Base-by-base conservation (phyloP, 1,140 invertebrate species). In the Zophobas atratus region DNA sequence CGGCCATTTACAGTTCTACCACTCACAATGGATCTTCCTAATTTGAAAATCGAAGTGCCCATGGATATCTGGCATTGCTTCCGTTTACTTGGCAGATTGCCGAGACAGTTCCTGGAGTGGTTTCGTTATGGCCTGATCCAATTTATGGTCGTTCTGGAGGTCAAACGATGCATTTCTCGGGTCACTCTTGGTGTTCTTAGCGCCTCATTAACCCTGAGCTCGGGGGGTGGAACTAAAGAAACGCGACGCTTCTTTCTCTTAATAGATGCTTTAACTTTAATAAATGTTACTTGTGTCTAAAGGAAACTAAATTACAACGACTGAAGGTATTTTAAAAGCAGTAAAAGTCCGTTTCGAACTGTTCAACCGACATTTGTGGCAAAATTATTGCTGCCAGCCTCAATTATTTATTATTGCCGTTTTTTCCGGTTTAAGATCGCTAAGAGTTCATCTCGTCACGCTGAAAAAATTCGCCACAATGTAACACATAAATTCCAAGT, bases 141-240 rank as follows among this genome's bases (percentile, higher is more conserved):
- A 80, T 82, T 82, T 81, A 81, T 78, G 79, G 76, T 76, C 71
- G 56, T 51, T 32, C 60, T 60, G 57, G 77, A 72, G 81, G 79
- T 81, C 80, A 77, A 82, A 81, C 81, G 80, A 81, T 78, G 74
- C 77, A 80, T 76, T 75, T 78, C 75, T 72, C 48, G 77, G 79
- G 75, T 80, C 76, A 81, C 76, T 80, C 73, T 77, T 72, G 67
- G 56, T 32, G 63, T 71, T 74, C 79, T 81, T 82, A 79, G 77
- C 80, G 81, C 78, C 81, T 81, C 81, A 82, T 82, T 82, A 82
- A 80, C 71, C 74, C 70, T n/a, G 75, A 41, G 60, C 70, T 77
- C 75, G 77, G 74, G 53, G 70, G 72, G 75, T 51, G 73, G 72
- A 79, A 79, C 76, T 77, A 70, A 80, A 76, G 80, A 77, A 79